Conservation (phyloP, 2,113 vertebrate genomes). For the Cichladusa arquata region DNA sequence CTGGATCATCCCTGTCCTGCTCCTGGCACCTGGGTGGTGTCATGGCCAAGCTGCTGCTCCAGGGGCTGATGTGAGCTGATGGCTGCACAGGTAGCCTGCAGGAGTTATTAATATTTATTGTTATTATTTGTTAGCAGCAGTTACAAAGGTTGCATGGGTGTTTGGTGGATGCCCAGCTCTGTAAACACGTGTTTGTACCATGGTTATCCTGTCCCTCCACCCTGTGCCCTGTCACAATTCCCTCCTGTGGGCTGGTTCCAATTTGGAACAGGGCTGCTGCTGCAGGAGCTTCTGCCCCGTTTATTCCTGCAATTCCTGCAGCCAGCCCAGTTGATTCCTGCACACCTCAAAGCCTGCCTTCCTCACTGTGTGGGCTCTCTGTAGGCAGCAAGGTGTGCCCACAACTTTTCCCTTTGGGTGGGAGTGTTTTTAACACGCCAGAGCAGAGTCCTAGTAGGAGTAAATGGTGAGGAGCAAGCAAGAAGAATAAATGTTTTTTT, state of each 20-base stretch:
- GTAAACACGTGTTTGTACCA: rapidly evolving
- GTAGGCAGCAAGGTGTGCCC: conserved; percentile 30
- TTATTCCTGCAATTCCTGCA: not conserved
- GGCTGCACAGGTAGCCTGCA: not conserved
- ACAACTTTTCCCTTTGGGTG: conserved; percentile 4
- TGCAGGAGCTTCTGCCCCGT: not conserved
- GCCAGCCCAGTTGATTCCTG: not conserved
- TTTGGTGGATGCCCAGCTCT: not conserved
- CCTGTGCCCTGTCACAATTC: not conserved
- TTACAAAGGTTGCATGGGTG: not conserved
- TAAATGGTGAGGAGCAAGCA: conserved; percentile 20
- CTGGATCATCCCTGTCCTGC: not conserved
- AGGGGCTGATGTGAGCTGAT: not conserved
- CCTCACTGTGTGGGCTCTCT: not conserved
- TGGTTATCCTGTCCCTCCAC: not conserved
- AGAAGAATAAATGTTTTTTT: not conserved
- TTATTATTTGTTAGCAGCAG: not conserved
- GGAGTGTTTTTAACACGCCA: not conserved
- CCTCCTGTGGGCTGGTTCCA: not conserved
- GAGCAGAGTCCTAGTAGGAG: conserved; percentile 24
- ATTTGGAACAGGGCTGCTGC: not conserved
- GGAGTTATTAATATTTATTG: not conserved
- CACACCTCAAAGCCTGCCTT: not conserved
- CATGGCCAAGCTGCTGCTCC: not conserved
- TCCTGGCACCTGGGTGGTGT: not conserved